Percentiles rank a stretch among this genome's conserved stretches.
These are phyloP conservation scores for Callipepla squamata DNA, from an alignment of 2,113 vertebrate genomes.

Conservation along the genomic window DNA sequence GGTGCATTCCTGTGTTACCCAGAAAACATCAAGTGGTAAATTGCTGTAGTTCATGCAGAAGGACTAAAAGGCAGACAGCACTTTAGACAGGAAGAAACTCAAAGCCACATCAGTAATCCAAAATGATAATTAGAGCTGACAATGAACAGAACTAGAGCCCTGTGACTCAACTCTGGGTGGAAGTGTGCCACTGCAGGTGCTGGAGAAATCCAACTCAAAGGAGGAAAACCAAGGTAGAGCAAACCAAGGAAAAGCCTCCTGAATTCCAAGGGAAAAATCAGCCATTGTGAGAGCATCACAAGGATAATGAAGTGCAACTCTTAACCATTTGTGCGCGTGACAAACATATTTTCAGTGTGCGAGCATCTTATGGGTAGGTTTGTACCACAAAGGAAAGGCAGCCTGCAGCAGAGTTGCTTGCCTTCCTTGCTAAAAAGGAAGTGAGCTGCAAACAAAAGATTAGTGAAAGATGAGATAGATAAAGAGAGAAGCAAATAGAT, in stretches of 20 bases:
- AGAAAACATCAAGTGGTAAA: neutral
- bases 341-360: neutral
- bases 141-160: neutral
- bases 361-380: neutral
- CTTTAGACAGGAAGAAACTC: neutral
- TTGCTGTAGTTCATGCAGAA: neutral
- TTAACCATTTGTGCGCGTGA: neutral
- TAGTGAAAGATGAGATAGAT: neutral
- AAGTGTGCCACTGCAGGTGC: neutral
- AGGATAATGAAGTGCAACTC: neutral
- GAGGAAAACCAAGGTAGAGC: fast-evolving
- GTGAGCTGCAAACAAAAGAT: neutral
- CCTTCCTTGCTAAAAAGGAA: neutral
- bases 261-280: neutral
- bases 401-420: neutral
- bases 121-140: neutral
- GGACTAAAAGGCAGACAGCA: neutral
- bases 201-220: neutral
- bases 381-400: neutral
- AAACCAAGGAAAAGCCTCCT: neutral
- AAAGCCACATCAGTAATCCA: neutral
- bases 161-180: neutral
- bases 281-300: neutral
- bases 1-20: neutral
- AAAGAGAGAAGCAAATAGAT: neutral